Base-by-base conservation (phyloP, 2,888 invertebrate genomes). In the Lydus trimaculatus region DNA sequence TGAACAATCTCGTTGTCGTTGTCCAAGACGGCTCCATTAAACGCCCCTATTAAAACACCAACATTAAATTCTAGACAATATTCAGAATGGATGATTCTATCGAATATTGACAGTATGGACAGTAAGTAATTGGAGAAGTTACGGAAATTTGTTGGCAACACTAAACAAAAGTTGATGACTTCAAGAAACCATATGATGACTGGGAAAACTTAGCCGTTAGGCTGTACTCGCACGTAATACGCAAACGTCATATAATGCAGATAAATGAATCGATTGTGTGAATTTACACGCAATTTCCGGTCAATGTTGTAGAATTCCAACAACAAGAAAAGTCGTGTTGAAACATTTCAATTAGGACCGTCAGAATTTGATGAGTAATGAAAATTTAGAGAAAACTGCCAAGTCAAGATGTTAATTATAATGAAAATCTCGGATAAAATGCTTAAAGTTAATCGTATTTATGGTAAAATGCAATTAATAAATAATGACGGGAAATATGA, bases 21-120 rank as follows among this genome's bases (percentile, higher is more conserved):
- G 48, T 48, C 48, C 48, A 48, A 43, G 43, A 43, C 43, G 43
- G 2, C 43, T 43, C 43, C 43, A 43, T 43, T 43, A 43, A 43
- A n/a, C n/a, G 43, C 43, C 43, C n/a, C 43, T 8, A 43, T 17
- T 7, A 17, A 43, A n/a, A 43, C 43, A 43, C 9, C 13, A 9
- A 48, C 48, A 48, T 48, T 48, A 48, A 48, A 9, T 48, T 48
- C 48, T 11, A 48, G 20, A 48, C 20, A 20, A 9, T 48, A 8
- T 48, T 20, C 2, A 23, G 9, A 17, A 43, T 43, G 43, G 43
- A 17, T 43, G 43, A 17, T 43, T 43, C 43, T n/a, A 43, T 17
- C 17, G 43, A 17, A 43, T 43, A n/a, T 43, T 43, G 43, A 43
- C 43, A 43, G 43, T 43, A n/a, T 6, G 11, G 43, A 13, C 43